Evolutionary conservation across 1,140 invertebrate genomes (phyloP), one percentile per base, ranked within the genome.

Genomic region (Olivierus martensii): DNA sequence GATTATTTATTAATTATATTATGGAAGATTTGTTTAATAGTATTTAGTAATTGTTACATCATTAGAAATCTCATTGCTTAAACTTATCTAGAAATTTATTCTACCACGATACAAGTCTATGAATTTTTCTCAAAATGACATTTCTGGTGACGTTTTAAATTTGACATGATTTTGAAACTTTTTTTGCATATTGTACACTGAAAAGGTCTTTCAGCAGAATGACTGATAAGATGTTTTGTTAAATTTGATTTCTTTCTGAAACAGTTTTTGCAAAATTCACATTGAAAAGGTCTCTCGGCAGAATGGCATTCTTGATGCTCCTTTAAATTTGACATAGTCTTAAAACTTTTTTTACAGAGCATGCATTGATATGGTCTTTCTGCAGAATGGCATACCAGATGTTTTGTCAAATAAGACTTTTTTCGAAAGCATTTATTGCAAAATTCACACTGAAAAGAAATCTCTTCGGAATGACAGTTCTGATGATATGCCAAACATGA

Each of bases 171-270:
- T 3, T 19, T 17, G 34, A 48, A 48, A 3, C 11, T 15, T 37
- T 48, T 48, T 7, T 28, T 34, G 18, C 46, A 48, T 12, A 36
- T 7, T 12, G 14, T 37, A 15, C 46, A 48, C 12, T 7, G 12
- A 17, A 34, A 37, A 11, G 35, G 22, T n/a, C 34, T 48, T 15
- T 48, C 46, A 0, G 94, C 93, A 0, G 93, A 98, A 68, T 99
- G 93, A 51, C 91, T 94, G 63, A 92, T 74, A 10, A 96, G 73
- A 71, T 99, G 95, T 1, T 93, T 98, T 71, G 99, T 99, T 11
- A 99, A 72, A 66, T 98, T 93, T 7, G 90, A 95, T 2, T 49
- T 35, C 11, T 49, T 15, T 14, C 15, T 18, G 28, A 49, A 49
- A 19, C 21, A 11, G 6, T 49, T 49, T 1, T 59, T 60, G 42